Conservation (phyloP, 1,140 invertebrate species). For the Meloidogyne chitwoodi region DNA sequence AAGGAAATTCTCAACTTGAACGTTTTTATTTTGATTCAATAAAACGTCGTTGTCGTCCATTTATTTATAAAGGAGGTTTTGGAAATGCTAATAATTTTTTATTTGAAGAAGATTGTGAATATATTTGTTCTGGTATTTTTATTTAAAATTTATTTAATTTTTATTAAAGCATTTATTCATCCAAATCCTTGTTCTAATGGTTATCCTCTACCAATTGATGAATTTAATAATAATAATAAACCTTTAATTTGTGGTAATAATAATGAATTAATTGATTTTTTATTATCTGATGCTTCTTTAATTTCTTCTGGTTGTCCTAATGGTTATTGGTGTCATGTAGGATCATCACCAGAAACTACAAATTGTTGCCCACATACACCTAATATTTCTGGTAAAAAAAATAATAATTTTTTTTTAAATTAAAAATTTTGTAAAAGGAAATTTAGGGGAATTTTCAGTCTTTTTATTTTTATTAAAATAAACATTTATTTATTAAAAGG, state of each 20-base stretch:
- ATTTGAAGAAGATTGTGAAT: constrained; percentile 50
- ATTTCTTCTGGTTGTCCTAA: background rate
- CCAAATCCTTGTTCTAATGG: constrained; percentile 52
- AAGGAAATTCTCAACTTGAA: constrained; percentile 38
- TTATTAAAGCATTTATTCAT: constrained; percentile 29
- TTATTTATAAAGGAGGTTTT: constrained; percentile 47
- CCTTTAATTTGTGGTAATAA: constrained; percentile 53
- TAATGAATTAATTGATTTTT: constrained; percentile 14
- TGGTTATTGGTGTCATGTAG: constrained; percentile 56
- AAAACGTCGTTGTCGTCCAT: constrained; percentile 44
- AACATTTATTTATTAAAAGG: too few relatives aligned
- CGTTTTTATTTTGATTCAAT: constrained; percentile 55
- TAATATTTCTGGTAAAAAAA: background rate
- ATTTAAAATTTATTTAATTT: constrained; percentile 34
- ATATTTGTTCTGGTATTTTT: constrained; percentile 46
- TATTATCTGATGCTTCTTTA: constrained; percentile 1
- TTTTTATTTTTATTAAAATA: too few relatives aligned
- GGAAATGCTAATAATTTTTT: constrained; percentile 59
- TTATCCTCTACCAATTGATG: constrained; percentile 43
- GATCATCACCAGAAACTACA: constrained; percentile 54
- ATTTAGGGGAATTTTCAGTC: too few relatives aligned
- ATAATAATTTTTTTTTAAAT: too few relatives aligned
- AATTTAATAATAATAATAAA: constrained; percentile 34
- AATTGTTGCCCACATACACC: constrained; percentile 52
- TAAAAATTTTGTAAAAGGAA: too few relatives aligned